phyloP scores from a whole-genome alignment of 37 sponge, comb jelly and placozoan genomes.

The Tethya wilhelma region DNA sequence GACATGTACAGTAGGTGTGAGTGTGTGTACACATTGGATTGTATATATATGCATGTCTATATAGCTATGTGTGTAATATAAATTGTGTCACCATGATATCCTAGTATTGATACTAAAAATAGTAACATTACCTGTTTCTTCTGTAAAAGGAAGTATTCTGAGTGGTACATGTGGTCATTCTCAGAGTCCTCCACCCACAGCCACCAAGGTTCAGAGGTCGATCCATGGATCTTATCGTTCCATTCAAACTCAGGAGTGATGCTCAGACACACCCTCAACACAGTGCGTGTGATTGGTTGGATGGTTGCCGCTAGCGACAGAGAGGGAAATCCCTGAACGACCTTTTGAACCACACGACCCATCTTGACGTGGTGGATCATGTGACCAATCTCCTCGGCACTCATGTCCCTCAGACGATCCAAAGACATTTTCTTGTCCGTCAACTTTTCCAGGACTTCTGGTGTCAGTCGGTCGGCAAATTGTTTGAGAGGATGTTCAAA shows the following conservation, averaged over 20 bases:
- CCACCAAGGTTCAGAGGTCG: constrained; percentile 92
- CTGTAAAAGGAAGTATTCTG: constrained; percentile 86
- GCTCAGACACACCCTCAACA: constrained; percentile 81
- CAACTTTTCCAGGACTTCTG: constrained; percentile 65
- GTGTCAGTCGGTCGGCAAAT: constrained; percentile 66
- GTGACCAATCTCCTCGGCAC: constrained; percentile 88
- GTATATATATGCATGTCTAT: no score
- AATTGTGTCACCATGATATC: no score
- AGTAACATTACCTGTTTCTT: constrained; percentile 84
- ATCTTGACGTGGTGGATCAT: constrained; percentile 81
- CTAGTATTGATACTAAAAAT: background rate
- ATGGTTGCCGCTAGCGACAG: constrained; percentile 75
- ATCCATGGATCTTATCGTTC: constrained; percentile 87
- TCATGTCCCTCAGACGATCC: constrained; percentile 87
- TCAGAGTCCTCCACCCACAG: constrained; percentile 96
- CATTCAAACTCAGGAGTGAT: constrained; percentile 90
- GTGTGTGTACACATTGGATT: no score
- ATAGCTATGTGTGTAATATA: no score
- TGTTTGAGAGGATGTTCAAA: constrained; percentile 92
- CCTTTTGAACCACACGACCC: constrained; percentile 73
- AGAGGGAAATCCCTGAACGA: constrained; percentile 72
- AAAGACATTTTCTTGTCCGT: constrained; percentile 60
- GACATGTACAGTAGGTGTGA: no score
- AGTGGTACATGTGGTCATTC: constrained; percentile 93
- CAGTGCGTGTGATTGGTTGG: constrained; percentile 96